Percentiles rank a stretch among this genome's conserved stretches.
phyloP scores from a whole-genome alignment of 2,797 vertebrate genomes.

The Halcyon leucocephala region DNA sequence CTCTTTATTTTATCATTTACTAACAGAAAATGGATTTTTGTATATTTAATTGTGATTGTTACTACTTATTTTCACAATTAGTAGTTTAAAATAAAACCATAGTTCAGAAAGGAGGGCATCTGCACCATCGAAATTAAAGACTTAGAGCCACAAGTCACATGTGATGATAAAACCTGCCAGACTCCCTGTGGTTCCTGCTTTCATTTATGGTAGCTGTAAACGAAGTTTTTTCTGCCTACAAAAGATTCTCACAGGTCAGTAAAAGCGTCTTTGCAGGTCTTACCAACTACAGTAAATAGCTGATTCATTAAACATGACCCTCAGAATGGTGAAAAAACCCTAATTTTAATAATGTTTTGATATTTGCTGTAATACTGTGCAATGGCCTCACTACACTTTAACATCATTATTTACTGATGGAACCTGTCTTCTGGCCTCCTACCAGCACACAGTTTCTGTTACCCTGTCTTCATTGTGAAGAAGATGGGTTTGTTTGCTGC shows the following conservation, averaged over 20 bases:
- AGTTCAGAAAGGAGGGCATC: not conserved
- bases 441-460: not conserved
- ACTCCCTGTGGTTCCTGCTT: not conserved
- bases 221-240: not conserved
- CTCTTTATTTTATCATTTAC: not conserved
- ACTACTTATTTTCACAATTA: not conserved
- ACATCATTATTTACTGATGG: not conserved
- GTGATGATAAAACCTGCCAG: conserved; percentile 6
- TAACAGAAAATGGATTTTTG: not conserved
- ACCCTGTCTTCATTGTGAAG: not conserved
- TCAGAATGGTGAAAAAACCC: not conserved
- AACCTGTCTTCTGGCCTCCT: not conserved
- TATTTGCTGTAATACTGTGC: not conserved
- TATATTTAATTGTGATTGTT: not conserved
- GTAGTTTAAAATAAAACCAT: not conserved
- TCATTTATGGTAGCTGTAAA: not conserved
- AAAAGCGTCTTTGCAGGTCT: not conserved
- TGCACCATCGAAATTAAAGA: not conserved
- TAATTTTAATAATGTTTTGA: not conserved
- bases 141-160: not conserved
- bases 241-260: not conserved
- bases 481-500: not conserved
- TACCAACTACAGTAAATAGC: not conserved
- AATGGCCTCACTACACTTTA: not conserved
- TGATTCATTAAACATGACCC: not conserved